Evolutionary conservation across 2,797 vertebrate species (phyloP), one percentile per base, ranked within the genome.

Genomic region (Antennarius maculatus): DNA sequence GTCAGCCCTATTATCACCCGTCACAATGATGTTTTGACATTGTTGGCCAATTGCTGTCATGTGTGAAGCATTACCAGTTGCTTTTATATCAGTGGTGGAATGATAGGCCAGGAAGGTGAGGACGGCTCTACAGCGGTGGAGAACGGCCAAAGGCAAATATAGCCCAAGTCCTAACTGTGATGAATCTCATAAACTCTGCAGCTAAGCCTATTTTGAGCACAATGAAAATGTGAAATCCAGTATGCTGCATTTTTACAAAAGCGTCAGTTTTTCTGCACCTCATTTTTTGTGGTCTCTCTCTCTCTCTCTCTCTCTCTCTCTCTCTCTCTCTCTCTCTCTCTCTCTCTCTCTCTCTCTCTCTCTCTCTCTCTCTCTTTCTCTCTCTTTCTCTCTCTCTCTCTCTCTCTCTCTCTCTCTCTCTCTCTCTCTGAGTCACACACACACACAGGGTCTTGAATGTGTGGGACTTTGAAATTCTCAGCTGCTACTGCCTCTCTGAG

Each of bases 91-190:
- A 71, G 68, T 15, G 18, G 31, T 48, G 55, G 54, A 64, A 63
- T 76, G 74, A 74, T 37, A 64, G 75, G 42, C 28, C 18, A 17
- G 43, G 17, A 9, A 59, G 52, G 63, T 65, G 71, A 41, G 65
- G 70, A 66, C 50, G 61, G 62, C 69, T 66, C 62, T 47, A 16
- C 75, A 61, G 70, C 63, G 43, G 62, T 85, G 86, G 85, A 80
- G 54, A 43, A 50, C 54, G 14, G 57, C 80, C 81, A 84, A 29
- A 62, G 66, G 82, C 69, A 83, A 87, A 88, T 88, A 88, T 83
- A 90, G 74, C 83, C 15, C 42, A 53, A 69, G 55, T 64, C 67
- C 69, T 69, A 67, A 66, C 79, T 70, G 47, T 75, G 77, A 77
- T 61, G 83, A 69, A 82, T 82, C 61, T 43, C 61, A 47, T 66